These are phyloP conservation scores for Ormyrus thymus DNA, from an alignment of 2,888 invertebrate genomes.

Conservation along the genomic window DNA sequence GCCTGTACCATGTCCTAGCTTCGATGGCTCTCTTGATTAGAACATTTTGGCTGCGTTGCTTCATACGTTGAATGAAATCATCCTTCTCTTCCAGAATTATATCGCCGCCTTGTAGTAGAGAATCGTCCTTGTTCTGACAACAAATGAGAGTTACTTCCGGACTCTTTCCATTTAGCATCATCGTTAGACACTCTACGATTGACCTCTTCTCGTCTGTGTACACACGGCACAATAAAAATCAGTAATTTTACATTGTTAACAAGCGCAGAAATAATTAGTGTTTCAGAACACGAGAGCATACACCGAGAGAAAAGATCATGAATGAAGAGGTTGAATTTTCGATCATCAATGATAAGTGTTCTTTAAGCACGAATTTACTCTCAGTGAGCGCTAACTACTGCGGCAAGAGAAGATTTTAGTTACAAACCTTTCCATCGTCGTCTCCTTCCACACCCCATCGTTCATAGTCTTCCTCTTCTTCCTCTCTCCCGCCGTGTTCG, in stretches of 20 bases:
- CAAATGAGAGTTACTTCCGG: conserved; percentile 54
- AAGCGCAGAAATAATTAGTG: no score
- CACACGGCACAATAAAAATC: conserved; percentile 41
- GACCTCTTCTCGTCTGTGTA: conserved; percentile 56
- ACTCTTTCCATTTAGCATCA: conserved; percentile 47
- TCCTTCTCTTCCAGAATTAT: conserved; percentile 47
- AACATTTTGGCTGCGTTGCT: conserved; percentile 52
- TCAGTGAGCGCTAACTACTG: neutral
- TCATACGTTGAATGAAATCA: conserved; percentile 54
- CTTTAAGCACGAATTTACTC: conserved; percentile 11
- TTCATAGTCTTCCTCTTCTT: conserved; percentile 75
- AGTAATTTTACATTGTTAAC: conserved; percentile 5
- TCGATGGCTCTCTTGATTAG: conserved; percentile 56
- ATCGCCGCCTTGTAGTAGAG: conserved; percentile 28
- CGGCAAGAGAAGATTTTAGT: conserved; percentile 14
- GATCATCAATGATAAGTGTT: neutral
- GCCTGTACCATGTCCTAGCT: conserved; percentile 54
- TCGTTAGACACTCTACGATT: conserved; percentile 48
- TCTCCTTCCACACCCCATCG: conserved; percentile 52
- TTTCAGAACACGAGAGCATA: conserved; percentile 22
- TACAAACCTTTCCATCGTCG: conserved; percentile 49
- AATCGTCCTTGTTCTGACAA: conserved; percentile 53
- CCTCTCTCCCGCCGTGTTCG: conserved; percentile 78
- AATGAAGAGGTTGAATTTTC: conserved; percentile 9
- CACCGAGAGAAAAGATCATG: conserved; percentile 56